Conservation (phyloP, 2,113 vertebrate genomes). For the Hypocryptadius cinnamomeus region DNA sequence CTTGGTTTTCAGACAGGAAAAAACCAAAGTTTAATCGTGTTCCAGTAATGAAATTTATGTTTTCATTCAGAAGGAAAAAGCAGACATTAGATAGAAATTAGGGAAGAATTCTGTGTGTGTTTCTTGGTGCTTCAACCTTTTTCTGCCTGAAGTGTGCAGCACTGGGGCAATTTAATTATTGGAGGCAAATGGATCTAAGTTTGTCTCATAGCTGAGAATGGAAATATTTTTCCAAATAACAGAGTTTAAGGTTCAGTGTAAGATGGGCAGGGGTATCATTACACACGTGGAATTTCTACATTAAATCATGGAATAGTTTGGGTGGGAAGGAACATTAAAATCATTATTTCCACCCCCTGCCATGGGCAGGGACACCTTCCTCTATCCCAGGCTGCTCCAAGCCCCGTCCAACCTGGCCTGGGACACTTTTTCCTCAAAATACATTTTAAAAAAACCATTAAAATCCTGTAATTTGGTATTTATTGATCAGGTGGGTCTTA, state of each 20-base stretch:
- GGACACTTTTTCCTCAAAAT: neutral
- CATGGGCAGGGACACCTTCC: neutral
- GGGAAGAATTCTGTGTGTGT: neutral
- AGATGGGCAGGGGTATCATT: neutral
- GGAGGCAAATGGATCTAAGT: neutral
- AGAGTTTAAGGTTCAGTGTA: neutral
- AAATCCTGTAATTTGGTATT: neutral
- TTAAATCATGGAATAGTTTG: neutral
- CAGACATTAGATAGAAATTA: neutral
- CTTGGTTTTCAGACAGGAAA: neutral
- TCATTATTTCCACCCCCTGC: neutral
- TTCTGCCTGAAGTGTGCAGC: neutral
- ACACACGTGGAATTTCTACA: neutral
- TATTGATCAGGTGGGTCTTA: neutral
- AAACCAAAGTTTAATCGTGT: neutral
- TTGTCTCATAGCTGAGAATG: neutral
- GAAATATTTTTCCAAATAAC: neutral
- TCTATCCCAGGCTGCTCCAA: neutral
- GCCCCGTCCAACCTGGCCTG: neutral
- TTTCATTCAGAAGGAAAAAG: neutral
- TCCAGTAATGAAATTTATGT: neutral
- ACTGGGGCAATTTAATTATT: neutral
- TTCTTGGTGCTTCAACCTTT: neutral
- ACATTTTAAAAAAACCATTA: neutral
- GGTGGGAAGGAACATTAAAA: neutral